Percentiles rank a stretch among this genome's conserved stretches.
Conservation (phyloP, 53 echinoderm and acorn worm genomes). For the Mesocentrotus franciscanus region DNA sequence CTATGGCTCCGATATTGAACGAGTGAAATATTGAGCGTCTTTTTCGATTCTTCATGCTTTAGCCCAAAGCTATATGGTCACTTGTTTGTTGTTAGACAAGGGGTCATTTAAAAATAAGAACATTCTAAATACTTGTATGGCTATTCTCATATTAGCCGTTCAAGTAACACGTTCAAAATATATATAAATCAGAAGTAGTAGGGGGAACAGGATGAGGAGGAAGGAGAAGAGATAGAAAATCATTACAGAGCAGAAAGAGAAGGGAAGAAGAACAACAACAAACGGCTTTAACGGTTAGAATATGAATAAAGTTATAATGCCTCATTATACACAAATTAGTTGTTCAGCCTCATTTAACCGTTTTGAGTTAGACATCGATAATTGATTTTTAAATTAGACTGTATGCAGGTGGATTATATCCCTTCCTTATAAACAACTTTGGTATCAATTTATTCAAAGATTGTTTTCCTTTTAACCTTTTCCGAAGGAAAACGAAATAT, state of each 20-base stretch:
- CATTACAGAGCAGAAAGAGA: too few species aligned
- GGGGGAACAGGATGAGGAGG: neutral
- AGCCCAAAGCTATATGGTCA: neutral
- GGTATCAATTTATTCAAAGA: neutral
- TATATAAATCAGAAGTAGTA: neutral
- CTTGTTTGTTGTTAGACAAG: neutral
- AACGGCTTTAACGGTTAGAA: neutral
- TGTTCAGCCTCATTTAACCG: too few species aligned
- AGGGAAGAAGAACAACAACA: neutral
- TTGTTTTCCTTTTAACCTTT: neutral
- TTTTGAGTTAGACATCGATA: neutral
- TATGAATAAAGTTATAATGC: too few species aligned
- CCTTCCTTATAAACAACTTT: neutral
- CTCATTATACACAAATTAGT: too few species aligned
- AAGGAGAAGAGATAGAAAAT: neutral
- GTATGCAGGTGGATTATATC: neutral
- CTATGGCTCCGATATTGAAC: neutral
- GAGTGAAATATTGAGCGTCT: constrained; percentile 11
- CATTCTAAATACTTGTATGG: neutral
- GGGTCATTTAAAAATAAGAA: neutral
- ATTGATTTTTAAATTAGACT: neutral
- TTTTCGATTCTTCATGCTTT: constrained; percentile 20
- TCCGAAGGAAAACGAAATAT: neutral
- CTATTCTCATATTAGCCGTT: neutral
- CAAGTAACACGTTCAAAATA: too few species aligned